phyloP scores from a whole-genome alignment of 2,888 invertebrate species.

The Mesodorylaimus sp. region DNA sequence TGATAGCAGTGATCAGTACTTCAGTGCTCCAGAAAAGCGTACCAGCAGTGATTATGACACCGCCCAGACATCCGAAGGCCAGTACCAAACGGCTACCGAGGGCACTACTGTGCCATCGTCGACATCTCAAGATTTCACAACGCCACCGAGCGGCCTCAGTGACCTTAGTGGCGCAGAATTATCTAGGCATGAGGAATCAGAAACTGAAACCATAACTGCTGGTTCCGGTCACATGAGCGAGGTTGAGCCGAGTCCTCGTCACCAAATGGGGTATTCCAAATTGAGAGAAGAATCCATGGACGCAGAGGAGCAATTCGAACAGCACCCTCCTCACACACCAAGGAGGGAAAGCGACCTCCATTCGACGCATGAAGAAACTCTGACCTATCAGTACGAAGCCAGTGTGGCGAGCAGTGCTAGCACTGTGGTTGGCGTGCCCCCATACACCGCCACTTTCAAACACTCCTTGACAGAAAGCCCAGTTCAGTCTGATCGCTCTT shows the following conservation, averaged over 20 bases:
- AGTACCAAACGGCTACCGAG: constrained; percentile 7
- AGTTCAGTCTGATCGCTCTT: constrained; percentile 20
- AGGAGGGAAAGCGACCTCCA: too few species aligned
- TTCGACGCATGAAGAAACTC: too few species aligned
- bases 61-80: constrained; percentile 18
- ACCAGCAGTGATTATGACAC: constrained; percentile 19
- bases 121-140: constrained; percentile 6
- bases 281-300: neutral
- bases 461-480: constrained; percentile 13
- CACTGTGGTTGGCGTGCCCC: too few species aligned
- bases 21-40: constrained; percentile 3
- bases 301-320: too few species aligned
- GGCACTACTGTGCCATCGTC: neutral
- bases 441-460: too few species aligned
- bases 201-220: neutral
- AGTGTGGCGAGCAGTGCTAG: too few species aligned
- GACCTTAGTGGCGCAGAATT: neutral
- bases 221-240: constrained; percentile 3
- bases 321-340: too few species aligned
- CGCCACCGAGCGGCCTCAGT: constrained; percentile 2
- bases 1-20: neutral
- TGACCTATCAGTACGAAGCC: too few species aligned
- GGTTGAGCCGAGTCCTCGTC: neutral
- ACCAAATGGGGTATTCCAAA: neutral
- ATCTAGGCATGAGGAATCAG: neutral